phyloP scores from a whole-genome alignment of 2,797 vertebrate species.

The Crotalus adamanteus region DNA sequence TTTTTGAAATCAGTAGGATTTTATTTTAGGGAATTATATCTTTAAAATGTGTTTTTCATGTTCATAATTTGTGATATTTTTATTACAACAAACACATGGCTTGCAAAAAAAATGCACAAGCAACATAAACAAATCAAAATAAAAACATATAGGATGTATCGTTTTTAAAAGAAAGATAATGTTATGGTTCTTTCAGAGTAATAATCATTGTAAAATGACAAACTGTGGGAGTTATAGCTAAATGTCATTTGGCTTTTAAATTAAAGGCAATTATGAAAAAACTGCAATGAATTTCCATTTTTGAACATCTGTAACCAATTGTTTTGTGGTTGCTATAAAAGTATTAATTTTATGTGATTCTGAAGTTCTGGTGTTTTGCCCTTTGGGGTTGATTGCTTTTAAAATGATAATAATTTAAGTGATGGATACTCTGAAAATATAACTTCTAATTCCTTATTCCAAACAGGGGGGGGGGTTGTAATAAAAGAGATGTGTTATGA shows the following conservation, averaged over 20 bases:
- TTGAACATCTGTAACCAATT: neutral
- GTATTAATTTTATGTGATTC: neutral
- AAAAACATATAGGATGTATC: no score
- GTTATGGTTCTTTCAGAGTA: neutral
- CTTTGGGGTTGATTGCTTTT: neutral
- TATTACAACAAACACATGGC: neutral
- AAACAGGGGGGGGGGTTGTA: neutral
- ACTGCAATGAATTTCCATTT: neutral
- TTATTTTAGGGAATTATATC: neutral
- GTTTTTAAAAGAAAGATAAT: neutral
- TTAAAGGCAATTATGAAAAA: neutral
- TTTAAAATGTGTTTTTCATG: neutral
- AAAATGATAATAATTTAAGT: neutral
- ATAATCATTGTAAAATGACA: neutral
- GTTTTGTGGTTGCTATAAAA: neutral
- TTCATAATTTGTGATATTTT: neutral
- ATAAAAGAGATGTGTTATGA: neutral
- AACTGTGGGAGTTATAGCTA: neutral
- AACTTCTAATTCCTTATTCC: neutral
- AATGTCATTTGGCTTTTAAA: slow-evolving; percentile 15
- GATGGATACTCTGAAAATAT: neutral
- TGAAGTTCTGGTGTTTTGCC: neutral
- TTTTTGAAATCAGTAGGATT: neutral
- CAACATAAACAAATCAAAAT: neutral
- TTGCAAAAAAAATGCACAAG: neutral